Evolutionary conservation across 1,140 invertebrate genomes (phyloP), one percentile per base, ranked within the genome.

Genomic region (Euborellia annulipes): DNA sequence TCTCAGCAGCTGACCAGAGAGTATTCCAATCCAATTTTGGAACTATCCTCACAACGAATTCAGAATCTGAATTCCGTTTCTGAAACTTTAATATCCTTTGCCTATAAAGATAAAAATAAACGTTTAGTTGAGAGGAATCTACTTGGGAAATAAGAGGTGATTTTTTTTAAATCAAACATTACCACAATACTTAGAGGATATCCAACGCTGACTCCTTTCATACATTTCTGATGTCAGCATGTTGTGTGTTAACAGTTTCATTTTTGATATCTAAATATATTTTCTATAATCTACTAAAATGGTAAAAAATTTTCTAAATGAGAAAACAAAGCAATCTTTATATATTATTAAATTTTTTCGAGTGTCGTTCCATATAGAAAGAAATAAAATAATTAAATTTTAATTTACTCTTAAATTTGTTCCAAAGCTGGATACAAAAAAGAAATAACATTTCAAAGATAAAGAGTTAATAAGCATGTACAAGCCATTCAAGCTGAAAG

Each of bases 161-260:
- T 41, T 3, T 41, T 41, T 46, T 36, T 53, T 58, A 50, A 16
- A 43, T 27, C 36, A 27, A 47, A 53, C 61, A 72, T 76, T 73
- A 85, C 91, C 55, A 77, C 73, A 48, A 96, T 82, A 57, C 72
- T 76, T 14, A 97, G 64, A 6, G 93, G 93, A 70, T 88, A 97
- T 30, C 93, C 93, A 45, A 79, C 79, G 48, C 77, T 78, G 0
- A 97, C 93, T 13, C 85, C 87, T 72, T 92, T 94, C 20, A 97
- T 73, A 58, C 87, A 89, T 60, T 86, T 90, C 0, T n/a, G 93
- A 96, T 13, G 90, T 92, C 7, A 98, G 66, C 77, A 98, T 91
- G 64, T 97, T 97, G 63, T 97, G 94, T 0, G 92, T 96, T 51
- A 97, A 70, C 2, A 98, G 71, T 62, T 96, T 96, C 94, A 98